Base-by-base conservation (phyloP, 2,113 vertebrate species). In the Rostratula benghalensis region DNA sequence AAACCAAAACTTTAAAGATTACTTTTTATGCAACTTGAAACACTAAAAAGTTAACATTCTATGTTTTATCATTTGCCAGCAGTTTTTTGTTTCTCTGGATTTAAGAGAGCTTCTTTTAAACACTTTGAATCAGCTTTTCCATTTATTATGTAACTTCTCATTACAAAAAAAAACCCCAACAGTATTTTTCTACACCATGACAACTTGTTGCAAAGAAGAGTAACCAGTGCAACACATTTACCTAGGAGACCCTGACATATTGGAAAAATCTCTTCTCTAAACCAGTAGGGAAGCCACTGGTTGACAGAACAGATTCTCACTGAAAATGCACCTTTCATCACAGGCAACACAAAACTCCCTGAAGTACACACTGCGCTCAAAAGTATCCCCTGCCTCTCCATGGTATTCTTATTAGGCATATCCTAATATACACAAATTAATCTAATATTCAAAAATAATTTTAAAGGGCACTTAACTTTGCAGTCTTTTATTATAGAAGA, bases 201-300 rank as follows among this genome's bases (percentile, higher is more conserved):
- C 51, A 94, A 89, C 65, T 30, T 90, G 64, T 91, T 91, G 78
- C 81, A 93, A 80, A 71, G 60, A 70, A 64, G 30, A 93, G 14
- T 33, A 74, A 71, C 64, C 45, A 65, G 10, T 33, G 57, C 31
- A 86, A 93, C 53, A 43, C 22, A 18, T 82, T 84, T 65, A 73
- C n/a, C 79, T 84, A 70, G 39, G 21, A 60, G 30, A 87, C 37
- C 14, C 13, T 22, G 33, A 2, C 0, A n/a, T 31, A 12, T 18
- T 30, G 22, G 20, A 20, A 57, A 83, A 65, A n/a, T 37, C 22
- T 60, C 43, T 35, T 45, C 39, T 3, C 2, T 4, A 31, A 20
- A 41, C 41, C 25, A 21, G 31, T 23, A 57, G 21, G 21, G 74
- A 83, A 86, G 1, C 0, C 14, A 3, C 4, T 35, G 46, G 59